Conservation (phyloP, 2,113 vertebrate species). For the Sminthopsis crassicaudata region DNA sequence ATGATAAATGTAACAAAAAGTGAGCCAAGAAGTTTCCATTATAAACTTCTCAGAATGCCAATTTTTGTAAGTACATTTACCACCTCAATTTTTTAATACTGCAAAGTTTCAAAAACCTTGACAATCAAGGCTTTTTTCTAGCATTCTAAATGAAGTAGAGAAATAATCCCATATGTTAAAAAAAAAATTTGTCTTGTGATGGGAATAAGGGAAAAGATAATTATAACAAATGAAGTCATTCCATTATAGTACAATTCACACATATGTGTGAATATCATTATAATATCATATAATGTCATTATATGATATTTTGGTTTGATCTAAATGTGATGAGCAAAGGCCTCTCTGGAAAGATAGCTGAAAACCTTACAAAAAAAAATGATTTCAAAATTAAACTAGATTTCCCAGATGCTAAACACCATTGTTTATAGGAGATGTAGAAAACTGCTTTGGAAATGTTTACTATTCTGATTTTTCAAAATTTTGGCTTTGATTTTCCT, state of each 20-base stretch:
- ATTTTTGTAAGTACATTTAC: conserved; percentile 49
- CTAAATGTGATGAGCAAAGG: not conserved
- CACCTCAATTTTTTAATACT: conserved; percentile 38
- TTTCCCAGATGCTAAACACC: conserved; percentile 59
- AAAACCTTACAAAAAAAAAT: not conserved
- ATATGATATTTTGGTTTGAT: not conserved
- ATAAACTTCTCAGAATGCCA: conserved; percentile 4
- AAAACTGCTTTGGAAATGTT: conserved; percentile 63
- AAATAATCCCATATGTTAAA: not conserved
- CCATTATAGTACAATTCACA: not conserved
- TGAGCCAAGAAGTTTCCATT: conserved; percentile 50
- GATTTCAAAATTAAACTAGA: not conserved
- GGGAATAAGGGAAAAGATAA: conserved; percentile 31
- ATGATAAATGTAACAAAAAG: conserved; percentile 56
- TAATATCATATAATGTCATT: not conserved
- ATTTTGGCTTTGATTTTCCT: conserved; percentile 67
- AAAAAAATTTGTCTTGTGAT: not conserved
- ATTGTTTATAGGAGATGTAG: conserved; percentile 48
- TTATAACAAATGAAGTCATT: conserved; percentile 47
- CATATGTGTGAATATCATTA: too few relatives aligned
- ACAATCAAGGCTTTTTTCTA: not conserved
- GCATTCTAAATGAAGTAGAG: not conserved
- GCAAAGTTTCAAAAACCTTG: conserved; percentile 37
- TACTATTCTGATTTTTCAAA: conserved; percentile 7
- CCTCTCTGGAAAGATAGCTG: not conserved